Percentiles rank a stretch among this genome's conserved stretches.
Evolutionary conservation across 2,113 vertebrate genomes (phyloP).

Genomic region (Amblyornis subalaris): DNA sequence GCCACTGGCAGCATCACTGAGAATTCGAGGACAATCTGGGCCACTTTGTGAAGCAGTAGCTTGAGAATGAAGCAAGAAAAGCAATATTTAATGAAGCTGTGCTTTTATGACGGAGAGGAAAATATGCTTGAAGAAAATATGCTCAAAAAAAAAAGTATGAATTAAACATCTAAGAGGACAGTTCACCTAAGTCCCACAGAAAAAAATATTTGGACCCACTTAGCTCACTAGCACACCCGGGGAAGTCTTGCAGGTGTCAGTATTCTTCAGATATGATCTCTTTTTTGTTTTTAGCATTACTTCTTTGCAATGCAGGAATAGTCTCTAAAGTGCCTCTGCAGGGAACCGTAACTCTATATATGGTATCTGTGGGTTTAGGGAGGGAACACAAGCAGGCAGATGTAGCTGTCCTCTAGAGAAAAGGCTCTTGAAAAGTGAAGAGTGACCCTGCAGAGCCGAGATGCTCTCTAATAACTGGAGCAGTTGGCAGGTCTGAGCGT

Average conservation of each 20-base stretch:
- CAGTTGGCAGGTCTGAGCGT: background rate
- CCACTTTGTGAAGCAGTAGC: background rate
- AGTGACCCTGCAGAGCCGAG: background rate
- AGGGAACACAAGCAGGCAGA: background rate
- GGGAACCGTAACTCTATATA: background rate
- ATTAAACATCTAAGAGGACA: background rate
- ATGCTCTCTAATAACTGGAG: background rate
- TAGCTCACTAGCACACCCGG: background rate
- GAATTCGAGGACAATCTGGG: background rate
- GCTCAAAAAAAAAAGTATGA: background rate
- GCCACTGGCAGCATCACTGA: background rate
- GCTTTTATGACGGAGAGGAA: background rate
- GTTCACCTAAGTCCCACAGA: background rate
- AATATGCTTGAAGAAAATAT: background rate
- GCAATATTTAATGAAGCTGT: background rate
- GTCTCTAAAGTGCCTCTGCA: background rate
- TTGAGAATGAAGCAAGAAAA: background rate
- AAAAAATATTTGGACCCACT: background rate
- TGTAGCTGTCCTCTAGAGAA: background rate
- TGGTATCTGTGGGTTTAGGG: background rate
- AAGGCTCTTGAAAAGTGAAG: background rate
- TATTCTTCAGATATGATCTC: background rate
- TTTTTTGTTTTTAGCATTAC: background rate
- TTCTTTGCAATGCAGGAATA: background rate
- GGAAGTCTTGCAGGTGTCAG: background rate